Conservation (phyloP, 2,113 vertebrate species). For the Furnarius figulus region DNA sequence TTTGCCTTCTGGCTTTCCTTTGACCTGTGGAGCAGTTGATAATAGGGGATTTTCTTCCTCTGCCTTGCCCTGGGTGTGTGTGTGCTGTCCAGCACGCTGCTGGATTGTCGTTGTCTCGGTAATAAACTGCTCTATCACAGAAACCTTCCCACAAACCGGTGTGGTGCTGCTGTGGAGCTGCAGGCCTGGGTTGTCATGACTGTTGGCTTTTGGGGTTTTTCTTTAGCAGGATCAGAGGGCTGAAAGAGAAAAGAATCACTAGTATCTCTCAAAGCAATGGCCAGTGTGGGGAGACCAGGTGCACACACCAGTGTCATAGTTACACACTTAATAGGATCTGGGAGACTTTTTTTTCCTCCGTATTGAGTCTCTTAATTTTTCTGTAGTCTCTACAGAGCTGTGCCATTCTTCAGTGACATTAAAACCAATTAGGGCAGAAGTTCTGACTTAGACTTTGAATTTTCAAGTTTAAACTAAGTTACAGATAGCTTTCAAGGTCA, state of each 20-base stretch:
- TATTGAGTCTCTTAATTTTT: background rate
- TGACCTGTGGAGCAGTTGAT: background rate
- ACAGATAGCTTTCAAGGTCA: slow-evolving; percentile 64
- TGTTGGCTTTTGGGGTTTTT: background rate
- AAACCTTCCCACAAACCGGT: fast-evolving
- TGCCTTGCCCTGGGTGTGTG: background rate
- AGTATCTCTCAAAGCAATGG: background rate
- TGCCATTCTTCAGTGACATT: background rate
- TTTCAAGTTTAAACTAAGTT: slow-evolving; percentile 46
- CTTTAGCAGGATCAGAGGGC: background rate
- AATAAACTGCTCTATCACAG: background rate
- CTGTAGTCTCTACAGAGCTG: background rate
- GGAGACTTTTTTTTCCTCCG: background rate
- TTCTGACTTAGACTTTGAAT: slow-evolving; percentile 21
- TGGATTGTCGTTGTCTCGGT: background rate
- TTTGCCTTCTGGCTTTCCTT: background rate
- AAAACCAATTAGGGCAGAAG: slow-evolving; percentile 51
- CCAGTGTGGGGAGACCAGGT: background rate
- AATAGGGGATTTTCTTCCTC: background rate
- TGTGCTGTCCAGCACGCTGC: background rate
- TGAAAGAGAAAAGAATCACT: background rate
- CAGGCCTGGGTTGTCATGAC: fast-evolving
- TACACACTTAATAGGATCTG: slow-evolving; percentile 37
- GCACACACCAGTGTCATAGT: background rate
- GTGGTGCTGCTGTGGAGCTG: background rate